Evolutionary conservation across 2,888 invertebrate genomes (phyloP).

Genomic region (Cerastis rubricosa): DNA sequence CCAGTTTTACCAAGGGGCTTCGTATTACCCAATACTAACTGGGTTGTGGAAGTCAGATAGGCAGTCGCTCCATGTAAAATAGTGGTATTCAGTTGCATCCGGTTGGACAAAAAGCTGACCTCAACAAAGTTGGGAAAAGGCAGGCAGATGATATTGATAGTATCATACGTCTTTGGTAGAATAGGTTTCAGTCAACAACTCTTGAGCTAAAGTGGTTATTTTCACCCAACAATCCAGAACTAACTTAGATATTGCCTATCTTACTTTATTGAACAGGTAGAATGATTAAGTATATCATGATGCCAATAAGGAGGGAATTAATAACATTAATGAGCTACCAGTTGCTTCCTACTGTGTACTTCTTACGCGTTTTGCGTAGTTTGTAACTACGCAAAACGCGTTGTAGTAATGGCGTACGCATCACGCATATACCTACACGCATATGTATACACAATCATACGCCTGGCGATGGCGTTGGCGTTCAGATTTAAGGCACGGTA

Average conservation of each 20-base stretch:
- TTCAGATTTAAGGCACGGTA: background rate
- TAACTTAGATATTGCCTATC: background rate
- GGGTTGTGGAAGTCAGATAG: too few relatives aligned
- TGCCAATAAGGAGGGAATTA: background rate
- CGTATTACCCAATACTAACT: too few relatives aligned
- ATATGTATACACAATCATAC: too few relatives aligned
- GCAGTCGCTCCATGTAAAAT: too few relatives aligned
- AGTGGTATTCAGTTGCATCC: too few relatives aligned
- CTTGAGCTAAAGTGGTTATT: background rate
- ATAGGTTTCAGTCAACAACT: background rate
- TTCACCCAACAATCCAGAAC: background rate
- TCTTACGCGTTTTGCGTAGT: too few relatives aligned
- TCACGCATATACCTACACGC: too few relatives aligned
- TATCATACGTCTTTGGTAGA: background rate
- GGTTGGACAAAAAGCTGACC: too few relatives aligned
- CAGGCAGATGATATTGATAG: too few relatives aligned
- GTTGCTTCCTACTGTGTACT: constrained; percentile 27
- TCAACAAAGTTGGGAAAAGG: too few relatives aligned
- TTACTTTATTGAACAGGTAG: background rate
- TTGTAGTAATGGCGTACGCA: background rate
- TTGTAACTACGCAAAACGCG: background rate
- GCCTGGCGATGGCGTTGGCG: background rate
- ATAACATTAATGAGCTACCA: constrained; percentile 13
- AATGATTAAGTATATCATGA: background rate
- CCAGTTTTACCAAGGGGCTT: too few relatives aligned